A percentile compares a stretch with the other conserved stretches of the same genome.
Evolutionary conservation across 2,888 invertebrate species (phyloP).

Genomic region (Hirtodrosophila confusa): DNA sequence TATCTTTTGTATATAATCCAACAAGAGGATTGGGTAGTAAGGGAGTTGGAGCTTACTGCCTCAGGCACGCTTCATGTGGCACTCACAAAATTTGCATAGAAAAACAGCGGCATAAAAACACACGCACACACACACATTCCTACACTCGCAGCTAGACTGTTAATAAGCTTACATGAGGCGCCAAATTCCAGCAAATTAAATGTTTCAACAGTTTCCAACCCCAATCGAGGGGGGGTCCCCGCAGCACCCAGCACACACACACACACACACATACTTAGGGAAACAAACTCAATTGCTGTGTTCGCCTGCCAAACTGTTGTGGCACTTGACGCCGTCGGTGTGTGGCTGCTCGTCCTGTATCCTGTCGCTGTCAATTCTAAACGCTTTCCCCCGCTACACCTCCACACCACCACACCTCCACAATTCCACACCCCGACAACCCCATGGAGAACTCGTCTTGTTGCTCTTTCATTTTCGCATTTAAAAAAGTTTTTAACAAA

Average conservation of each 20-base stretch:
- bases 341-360: slow-evolving; percentile 48
- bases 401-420: not conserved
- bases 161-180: slow-evolving; percentile 75
- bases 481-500: slow-evolving; percentile 67
- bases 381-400: slow-evolving; percentile 6
- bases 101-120: slow-evolving; percentile 61
- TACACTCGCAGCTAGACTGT: slow-evolving; percentile 49
- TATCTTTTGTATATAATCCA: not conserved
- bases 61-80: slow-evolving; percentile 16
- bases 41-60: slow-evolving; percentile 4
- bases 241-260: not conserved
- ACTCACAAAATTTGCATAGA: slow-evolving; percentile 66
- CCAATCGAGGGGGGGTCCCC: not conserved
- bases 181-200: slow-evolving; percentile 76
- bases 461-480: slow-evolving; percentile 81
- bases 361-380: slow-evolving; percentile 76
- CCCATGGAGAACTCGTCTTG: slow-evolving; percentile 38
- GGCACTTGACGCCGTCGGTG: slow-evolving; percentile 66
- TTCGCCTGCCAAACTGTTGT: slow-evolving; percentile 67
- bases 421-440: not conserved
- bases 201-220: slow-evolving; percentile 60
- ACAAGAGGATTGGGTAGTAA: not conserved
- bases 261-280: slow-evolving; percentile 3
- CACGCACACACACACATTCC: slow-evolving; percentile 4
- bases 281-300: slow-evolving; percentile 75